Base-by-base conservation (phyloP, 1,140 invertebrate species). In the Aethina tumida region DNA sequence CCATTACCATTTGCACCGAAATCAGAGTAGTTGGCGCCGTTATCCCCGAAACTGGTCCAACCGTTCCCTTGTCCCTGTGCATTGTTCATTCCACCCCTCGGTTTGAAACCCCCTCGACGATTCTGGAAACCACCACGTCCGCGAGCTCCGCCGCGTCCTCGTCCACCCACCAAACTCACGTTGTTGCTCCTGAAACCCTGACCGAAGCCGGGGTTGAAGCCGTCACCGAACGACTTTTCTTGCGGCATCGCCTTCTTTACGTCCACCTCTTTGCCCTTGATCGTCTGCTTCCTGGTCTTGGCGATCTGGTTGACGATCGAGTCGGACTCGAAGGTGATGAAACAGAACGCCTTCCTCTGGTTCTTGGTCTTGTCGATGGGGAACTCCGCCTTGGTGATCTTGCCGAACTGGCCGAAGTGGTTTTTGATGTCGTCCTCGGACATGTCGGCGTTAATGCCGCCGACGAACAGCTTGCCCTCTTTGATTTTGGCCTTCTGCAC, bases 281-380 rank as follows among this genome's bases (percentile, higher is more conserved):
- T 89, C 22, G 77, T 86, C 58, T 93, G 89, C 61, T 90, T 91
- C 1, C 85, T 79, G 40, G 81, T 85, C 56, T 90, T 90, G 27
- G 92, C 67, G 21, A 91, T 67, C 55, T 88, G 82, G 55, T 85
- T 86, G 5, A 90, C 86, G 28, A 90, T 81, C 62, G 87, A 80
- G 62, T 89, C 86, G 26, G 84, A 84, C 56, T 91, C 86, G 59
- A 91, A 92, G 45, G 88, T 90, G 53, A 93, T 87, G 55, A 93
- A 93, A 58, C 86, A 90, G 67, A 92, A 93, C 33, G 83, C 84
- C 67, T 91, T 87, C 46, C 89, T 76, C 60, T 93, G 86, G 55
- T 90, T 92, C 68, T 94, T 93, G 62, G 80, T 80, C 61, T 93
- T 93, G 56, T 95, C 90, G 55, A 88, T 91, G 32, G 91, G 90